Evolutionary conservation across 1,140 invertebrate genomes (phyloP), one percentile per base, ranked within the genome.

Genomic region (Microplitis mediator): DNA sequence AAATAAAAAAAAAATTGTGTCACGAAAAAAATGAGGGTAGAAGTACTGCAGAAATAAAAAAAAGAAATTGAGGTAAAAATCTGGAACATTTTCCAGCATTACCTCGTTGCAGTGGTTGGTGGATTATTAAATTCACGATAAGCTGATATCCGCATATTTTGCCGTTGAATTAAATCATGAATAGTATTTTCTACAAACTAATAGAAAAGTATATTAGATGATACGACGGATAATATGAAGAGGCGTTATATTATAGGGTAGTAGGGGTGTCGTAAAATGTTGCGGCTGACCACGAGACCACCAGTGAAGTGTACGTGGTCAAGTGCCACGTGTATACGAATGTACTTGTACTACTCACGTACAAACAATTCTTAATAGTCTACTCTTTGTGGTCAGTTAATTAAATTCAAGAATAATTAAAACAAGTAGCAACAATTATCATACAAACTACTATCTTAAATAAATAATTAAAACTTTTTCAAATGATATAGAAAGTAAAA

Each of bases 311-410:
- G 9, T 31, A 34, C 32, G 32, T 36, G 60, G 60, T 62, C 60
- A 62, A 62, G 35, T 35, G 60, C 32, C 32, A 36, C 11, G 32
- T 31, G 35, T 62, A 14, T 36, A 36, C 32, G 4, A 62, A 14
- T 62, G 56, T 58, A 31, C 16, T 62, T 62, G 3, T 11, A 35
- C 60, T 34, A 62, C 60, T 62, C 32, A 13, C 34, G 60, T n/a
- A 9, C 34, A 62, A 62, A 35, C 60, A 62, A 62, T 60, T 60
- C 31, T 34, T 60, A 60, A 54, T 58, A 23, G 56, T 58, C 56
- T 58, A 23, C 56, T 63, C 13, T 34, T 54, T 54, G 54, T 31
- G 34, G 16, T 36, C 31, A 54, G 31, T 68, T 16, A 68, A 68
- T 68, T 68, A 68, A 68, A 54, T 68, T 34, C 50, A 35, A n/a